These are phyloP conservation scores for Stichodactyla mertensii DNA, from an alignment of 64 coral and sea anemone species.

Conservation along the genomic window DNA sequence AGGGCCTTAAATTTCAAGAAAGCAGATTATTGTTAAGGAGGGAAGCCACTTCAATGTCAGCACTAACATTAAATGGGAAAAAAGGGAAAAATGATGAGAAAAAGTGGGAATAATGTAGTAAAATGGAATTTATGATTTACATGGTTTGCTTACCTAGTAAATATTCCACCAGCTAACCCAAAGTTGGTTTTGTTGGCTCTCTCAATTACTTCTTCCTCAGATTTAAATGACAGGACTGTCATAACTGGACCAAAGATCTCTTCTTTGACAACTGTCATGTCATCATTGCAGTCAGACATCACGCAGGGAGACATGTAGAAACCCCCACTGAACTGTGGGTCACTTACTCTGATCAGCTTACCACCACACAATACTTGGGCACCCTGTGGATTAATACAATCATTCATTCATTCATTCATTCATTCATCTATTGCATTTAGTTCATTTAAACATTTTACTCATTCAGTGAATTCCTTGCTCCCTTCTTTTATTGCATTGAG, in stretches of 20 bases:
- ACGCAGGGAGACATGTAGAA: slow-evolving; percentile 98
- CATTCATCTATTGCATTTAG: too few relatives aligned
- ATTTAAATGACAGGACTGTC: slow-evolving; percentile 79
- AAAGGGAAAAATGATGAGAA: too few relatives aligned
- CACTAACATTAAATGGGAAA: too few relatives aligned
- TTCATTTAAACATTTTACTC: background rate
- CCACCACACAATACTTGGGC: slow-evolving; percentile 89
- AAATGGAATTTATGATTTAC: background rate
- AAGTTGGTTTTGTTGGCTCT: slow-evolving; percentile 83
- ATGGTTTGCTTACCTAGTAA: slow-evolving; percentile 64
- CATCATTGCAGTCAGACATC: slow-evolving; percentile 81
- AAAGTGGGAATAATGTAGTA: background rate
- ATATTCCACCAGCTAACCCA: slow-evolving; percentile 82
- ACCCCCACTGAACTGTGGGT: slow-evolving; percentile 51
- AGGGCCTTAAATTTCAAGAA: too few relatives aligned
- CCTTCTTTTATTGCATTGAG: too few relatives aligned
- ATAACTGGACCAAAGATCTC: slow-evolving; percentile 99
- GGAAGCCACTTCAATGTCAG: too few relatives aligned
- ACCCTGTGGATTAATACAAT: slow-evolving; percentile 45
- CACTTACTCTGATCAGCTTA: slow-evolving; percentile 57
- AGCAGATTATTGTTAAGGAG: too few relatives aligned
- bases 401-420: background rate
- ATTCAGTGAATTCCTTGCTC: background rate
- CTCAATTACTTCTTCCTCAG: slow-evolving; percentile 78
- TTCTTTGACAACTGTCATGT: slow-evolving; percentile 93